These are phyloP conservation scores for Zaprionus kolodkinae DNA, from an alignment of 1,140 invertebrate species.

Conservation along the genomic window DNA sequence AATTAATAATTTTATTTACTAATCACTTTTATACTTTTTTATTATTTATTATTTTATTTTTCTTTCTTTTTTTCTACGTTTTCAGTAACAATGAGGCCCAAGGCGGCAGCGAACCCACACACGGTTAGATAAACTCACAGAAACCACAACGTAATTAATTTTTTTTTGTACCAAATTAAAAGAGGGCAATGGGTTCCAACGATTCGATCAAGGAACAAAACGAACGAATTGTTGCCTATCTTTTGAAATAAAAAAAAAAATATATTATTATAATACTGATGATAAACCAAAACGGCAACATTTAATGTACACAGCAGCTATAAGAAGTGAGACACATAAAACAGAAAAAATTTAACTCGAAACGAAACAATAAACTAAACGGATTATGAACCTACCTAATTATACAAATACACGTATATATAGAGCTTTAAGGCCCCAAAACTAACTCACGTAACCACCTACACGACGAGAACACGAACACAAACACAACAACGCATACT, in stretches of 20 bases:
- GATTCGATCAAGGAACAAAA: constrained; percentile 13
- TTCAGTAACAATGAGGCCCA: constrained; percentile 61
- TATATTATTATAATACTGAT: constrained; percentile 34
- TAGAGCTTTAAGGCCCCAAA: constrained; percentile 55
- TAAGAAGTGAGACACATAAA: constrained; percentile 61
- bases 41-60: constrained; percentile 13
- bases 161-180: constrained; percentile 61
- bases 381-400: constrained; percentile 32
- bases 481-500: constrained; percentile 68
- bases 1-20: neutral
- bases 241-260: constrained; percentile 50
- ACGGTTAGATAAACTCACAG: constrained; percentile 62
- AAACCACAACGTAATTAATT: constrained; percentile 58
- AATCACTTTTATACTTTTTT: neutral
- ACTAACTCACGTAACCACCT: constrained; percentile 56
- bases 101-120: constrained; percentile 77
- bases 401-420: constrained; percentile 46
- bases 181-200: constrained; percentile 4
- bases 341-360: constrained; percentile 26
- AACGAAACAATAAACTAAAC: constrained; percentile 47
- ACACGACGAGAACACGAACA: constrained; percentile 22
- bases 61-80: constrained; percentile 30
- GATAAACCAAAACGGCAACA: constrained; percentile 47
- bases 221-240: constrained; percentile 34
- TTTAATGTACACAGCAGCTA: constrained; percentile 42